Percentiles rank a stretch among this genome's conserved stretches.
Conservation (phyloP, 2,888 invertebrate genomes). For the Lysandra coridon region DNA sequence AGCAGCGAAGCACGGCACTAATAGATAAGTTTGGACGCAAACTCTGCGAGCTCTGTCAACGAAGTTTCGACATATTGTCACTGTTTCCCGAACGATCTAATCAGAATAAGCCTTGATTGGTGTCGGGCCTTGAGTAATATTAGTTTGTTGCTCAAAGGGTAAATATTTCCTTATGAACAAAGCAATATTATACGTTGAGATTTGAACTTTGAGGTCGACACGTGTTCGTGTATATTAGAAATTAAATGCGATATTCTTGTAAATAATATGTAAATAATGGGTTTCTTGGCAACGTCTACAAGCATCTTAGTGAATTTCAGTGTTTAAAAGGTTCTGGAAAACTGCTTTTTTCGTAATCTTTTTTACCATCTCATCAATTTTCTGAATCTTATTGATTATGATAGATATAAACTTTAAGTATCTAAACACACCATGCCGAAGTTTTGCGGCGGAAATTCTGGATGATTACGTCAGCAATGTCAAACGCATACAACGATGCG, state of each 20-base stretch:
- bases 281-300: no score
- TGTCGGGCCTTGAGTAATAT: conserved; percentile 26
- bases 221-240: background rate
- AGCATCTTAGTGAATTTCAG: no score
- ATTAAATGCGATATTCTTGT: background rate
- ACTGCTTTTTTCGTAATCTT: no score
- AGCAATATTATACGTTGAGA: background rate
- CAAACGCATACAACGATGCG: no score
- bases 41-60: conserved; percentile 30
- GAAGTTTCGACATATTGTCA: conserved; percentile 31
- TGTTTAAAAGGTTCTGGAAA: no score
- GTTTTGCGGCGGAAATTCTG: no score
- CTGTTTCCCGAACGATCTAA: conserved; percentile 19
- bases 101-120: conserved; percentile 30
- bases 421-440: no score
- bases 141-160: background rate
- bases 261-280: no score
- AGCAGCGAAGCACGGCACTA: conserved; percentile 2
- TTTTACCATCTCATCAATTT: no score
- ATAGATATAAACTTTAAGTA: no score
- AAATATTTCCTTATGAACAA: conserved; percentile 10
- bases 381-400: no score
- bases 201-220: background rate
- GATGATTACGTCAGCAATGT: no score
- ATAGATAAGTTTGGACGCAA: conserved; percentile 33